Evolutionary conservation across 2,797 vertebrate genomes (phyloP).

Genomic region (Peromyscus attwateri): DNA sequence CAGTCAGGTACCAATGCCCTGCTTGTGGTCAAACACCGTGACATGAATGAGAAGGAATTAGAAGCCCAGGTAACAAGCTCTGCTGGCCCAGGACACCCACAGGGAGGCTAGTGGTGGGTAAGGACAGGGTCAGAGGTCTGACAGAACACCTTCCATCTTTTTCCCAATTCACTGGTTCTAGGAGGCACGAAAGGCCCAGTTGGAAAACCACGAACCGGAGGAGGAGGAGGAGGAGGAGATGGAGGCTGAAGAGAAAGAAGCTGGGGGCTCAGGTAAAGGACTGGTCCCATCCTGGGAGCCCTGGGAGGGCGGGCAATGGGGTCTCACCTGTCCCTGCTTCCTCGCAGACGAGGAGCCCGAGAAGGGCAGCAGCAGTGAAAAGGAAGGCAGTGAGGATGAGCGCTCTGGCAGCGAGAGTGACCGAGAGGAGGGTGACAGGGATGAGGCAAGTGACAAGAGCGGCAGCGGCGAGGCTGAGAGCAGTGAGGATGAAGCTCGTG

Average conservation of each 20-base stretch:
- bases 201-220: conserved; percentile 98
- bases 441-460: conserved; percentile 83
- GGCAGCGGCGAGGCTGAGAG: conserved; percentile 87
- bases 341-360: conserved; percentile 91
- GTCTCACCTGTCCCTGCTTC: not conserved
- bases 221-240: conserved; percentile 97
- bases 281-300: not conserved
- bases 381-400: conserved; percentile 83
- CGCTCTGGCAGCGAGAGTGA: conserved; percentile 87
- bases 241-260: conserved; percentile 91
- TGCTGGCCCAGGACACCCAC: not conserved
- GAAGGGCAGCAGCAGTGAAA: conserved; percentile 94
- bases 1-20: conserved; percentile 96
- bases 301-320: not conserved
- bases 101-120: not conserved
- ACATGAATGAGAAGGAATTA: conserved; percentile 98
- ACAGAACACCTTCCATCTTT: not conserved
- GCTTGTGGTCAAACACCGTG: conserved; percentile 97
- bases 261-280: conserved; percentile 91
- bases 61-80: conserved; percentile 93
- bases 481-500: conserved; percentile 96
- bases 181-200: conserved; percentile 96
- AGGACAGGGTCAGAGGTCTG: not conserved
- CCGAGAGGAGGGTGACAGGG: conserved; percentile 78
- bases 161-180: conserved; percentile 73